Evolutionary conservation across 2,113 vertebrate species (phyloP), one percentile per base, ranked within the genome.

Genomic region (Sceloporus tristichus): DNA sequence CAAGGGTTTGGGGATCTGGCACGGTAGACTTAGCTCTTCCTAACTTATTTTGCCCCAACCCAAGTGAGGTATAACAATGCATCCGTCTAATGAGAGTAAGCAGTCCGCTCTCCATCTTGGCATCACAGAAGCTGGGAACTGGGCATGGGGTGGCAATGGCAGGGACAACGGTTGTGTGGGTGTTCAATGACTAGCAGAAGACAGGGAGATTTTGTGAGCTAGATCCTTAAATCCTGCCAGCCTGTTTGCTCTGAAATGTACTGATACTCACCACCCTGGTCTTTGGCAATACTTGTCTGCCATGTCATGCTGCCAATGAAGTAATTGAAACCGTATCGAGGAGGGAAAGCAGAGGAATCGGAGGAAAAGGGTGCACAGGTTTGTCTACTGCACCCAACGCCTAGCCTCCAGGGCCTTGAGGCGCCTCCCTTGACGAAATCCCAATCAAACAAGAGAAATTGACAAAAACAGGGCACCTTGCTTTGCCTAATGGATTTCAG

Each of bases 341-440:
- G 90, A 89, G 89, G 0, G 84, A 89, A 94, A 91, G 94, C 93
- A 84, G 80, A 93, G 91, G 93, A 92, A 89, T 68, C 0, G 92
- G 93, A 86, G 90, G 93, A 93, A 96, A 83, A 85, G 90, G 90
- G 91, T 95, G 90, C 94, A 29, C 2, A 59, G 94, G 66, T 34
- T 93, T 94, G 93, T 94, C 95, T 95, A 90, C 95, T 95, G 87
- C 93, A 92, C 77, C 94, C 88, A 88, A 93, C 87, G 68, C 92
- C 95, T 94, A 95, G 95, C 95, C 89, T 96, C 86, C 38, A 88
- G 94, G 93, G 95, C 95, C 89, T 96, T 84, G 38, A 88, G 94
- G 95, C 93, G n/a, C 95, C 95, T 97, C 94, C 94, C 96, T 97
- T 97, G 95, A 94, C 86, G 91, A 96, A 97, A 96, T 76, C 95